Evolutionary conservation across 2,888 invertebrate genomes (phyloP), one percentile per base, ranked within the genome.

Genomic region (Drosophila meridiana): DNA sequence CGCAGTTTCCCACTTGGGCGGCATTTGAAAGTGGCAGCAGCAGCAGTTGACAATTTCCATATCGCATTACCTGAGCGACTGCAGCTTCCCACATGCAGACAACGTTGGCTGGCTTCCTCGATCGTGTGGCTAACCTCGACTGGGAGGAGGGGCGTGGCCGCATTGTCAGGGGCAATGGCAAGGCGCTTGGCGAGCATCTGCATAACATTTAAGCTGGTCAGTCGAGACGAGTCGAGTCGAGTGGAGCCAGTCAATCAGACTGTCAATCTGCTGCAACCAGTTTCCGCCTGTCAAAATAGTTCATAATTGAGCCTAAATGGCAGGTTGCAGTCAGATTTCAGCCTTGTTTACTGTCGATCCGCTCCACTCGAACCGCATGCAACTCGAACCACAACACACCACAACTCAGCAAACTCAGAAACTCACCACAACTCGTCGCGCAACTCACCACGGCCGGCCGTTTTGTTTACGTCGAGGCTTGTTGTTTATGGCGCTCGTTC

Each of bases 301-400:
- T 85, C 85, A 87, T 89, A 89, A 85, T 82, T 89, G 82, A 65
- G 66, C 57, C 76, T 82, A 84, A 84, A 84, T 82, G 85, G 89
- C 85, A 79, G 72, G 85, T 78, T 66, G 89, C 52, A 52, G 6
- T 11, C 55, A n/a, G 40, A 73, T 73, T 47, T 5, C 87, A 70
- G 73, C 86, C 88, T 84, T 84, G 86, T 79, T 76, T 52, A 69
- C 60, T 69, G 73, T 64, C 77, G 69, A 73, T 70, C 60, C 50
- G 66, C 58, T 50, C 56, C 57, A 45, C 14, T 40, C 55, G 40
- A 56, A 56, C 40, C 3, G 9, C 20, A 20, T 13, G 30, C 56
- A 42, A 70, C 67, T 58, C 65, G 59, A 59, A 50, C 11, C 53
- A 13, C 52, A 56, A 30, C 55, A 55, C 59, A 26, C 57, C 26